Conservation (phyloP, 2,888 invertebrate species). For the Drosophila seclusa region DNA sequence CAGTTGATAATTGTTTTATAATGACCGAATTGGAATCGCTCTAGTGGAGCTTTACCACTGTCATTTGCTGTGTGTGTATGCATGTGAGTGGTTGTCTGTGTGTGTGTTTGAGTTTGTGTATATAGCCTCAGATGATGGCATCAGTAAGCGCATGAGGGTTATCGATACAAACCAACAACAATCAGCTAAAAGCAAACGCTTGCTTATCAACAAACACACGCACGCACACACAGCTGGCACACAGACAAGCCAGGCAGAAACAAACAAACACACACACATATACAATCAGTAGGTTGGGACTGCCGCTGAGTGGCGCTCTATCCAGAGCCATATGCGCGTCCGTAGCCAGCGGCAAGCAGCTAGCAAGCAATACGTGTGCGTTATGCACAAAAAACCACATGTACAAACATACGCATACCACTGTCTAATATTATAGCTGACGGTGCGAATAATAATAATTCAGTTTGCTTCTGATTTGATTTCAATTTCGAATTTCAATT, state of each 20-base stretch:
- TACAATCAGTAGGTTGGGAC: conserved; percentile 30
- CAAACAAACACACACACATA: conserved; percentile 14
- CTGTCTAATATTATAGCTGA: conserved; percentile 42
- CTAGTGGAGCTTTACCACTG: conserved; percentile 26
- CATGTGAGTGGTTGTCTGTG: conserved; percentile 3
- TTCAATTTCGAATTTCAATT: conserved; percentile 42
- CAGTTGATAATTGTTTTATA: conserved; percentile 58
- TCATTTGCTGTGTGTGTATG: conserved; percentile 2
- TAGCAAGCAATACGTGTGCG: conserved; percentile 34
- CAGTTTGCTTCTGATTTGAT: conserved; percentile 68
- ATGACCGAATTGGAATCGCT: conserved; percentile 45
- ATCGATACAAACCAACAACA: conserved; percentile 66
- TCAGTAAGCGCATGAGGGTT: conserved; percentile 63
- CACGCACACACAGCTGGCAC: conserved; percentile 37
- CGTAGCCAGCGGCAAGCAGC: conserved; percentile 8
- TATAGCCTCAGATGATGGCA: conserved; percentile 57
- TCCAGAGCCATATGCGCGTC: conserved; percentile 26
- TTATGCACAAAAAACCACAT: conserved; percentile 64
- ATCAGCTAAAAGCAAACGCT: conserved; percentile 45
- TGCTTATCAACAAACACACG: conserved; percentile 73
- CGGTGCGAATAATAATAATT: conserved; percentile 63
- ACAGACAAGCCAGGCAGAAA: not conserved
- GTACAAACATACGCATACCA: conserved; percentile 44
- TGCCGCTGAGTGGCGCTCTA: conserved; percentile 15
- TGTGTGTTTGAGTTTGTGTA: conserved; percentile 5